A percentile compares a stretch with the other conserved stretches of the same genome.
Evolutionary conservation across 2,113 vertebrate species (phyloP).

Genomic region (Indri indri): DNA sequence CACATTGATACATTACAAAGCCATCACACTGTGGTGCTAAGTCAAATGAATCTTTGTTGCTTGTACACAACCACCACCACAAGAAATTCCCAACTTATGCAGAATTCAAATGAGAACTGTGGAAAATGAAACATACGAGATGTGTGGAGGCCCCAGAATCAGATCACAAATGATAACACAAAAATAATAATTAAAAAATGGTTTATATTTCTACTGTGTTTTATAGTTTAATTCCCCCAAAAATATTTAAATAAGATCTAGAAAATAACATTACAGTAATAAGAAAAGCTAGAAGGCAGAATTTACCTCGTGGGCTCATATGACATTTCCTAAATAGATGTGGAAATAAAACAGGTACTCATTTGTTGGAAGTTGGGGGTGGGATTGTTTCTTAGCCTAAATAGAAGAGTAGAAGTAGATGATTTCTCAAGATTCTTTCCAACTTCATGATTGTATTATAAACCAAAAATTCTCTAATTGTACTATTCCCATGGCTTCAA

Average conservation of each 20-base stretch:
- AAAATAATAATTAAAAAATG: background rate
- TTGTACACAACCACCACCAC: background rate
- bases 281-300: background rate
- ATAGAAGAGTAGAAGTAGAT: background rate
- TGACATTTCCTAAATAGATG: background rate
- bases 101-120: background rate
- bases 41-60: background rate
- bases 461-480: conserved; percentile 58
- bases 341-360: background rate
- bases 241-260: background rate
- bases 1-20: background rate
- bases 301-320: background rate
- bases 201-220: background rate
- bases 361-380: background rate
- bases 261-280: background rate
- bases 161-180: background rate
- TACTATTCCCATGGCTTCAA: conserved; percentile 59
- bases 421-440: conserved; percentile 59
- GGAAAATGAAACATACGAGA: background rate
- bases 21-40: background rate
- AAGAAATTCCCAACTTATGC: background rate
- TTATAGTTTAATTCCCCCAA: conserved; percentile 7
- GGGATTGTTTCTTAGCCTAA: background rate
- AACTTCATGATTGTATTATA: conserved; percentile 54
- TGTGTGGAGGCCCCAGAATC: background rate